These are phyloP conservation scores for Labeo calbasu DNA, from an alignment of 2,797 vertebrate species.

Conservation along the genomic window DNA sequence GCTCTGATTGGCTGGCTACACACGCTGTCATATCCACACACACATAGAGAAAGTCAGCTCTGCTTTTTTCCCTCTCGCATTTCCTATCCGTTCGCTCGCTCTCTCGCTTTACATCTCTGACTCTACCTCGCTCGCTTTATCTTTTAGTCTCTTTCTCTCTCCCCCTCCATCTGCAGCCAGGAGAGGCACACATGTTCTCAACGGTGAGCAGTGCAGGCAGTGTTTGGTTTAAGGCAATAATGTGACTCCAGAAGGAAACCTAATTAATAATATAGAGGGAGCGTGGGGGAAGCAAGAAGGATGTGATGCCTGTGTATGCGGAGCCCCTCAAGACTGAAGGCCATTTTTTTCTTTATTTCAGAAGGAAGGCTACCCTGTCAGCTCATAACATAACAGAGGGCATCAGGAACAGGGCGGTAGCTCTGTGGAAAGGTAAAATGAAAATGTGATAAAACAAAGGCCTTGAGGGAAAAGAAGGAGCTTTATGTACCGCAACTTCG, in stretches of 20 bases:
- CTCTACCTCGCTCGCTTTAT: constrained; percentile 24
- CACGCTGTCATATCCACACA: constrained; percentile 48
- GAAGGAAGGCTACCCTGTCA: constrained; percentile 37
- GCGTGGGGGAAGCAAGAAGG: constrained; percentile 3
- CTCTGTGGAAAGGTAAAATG: constrained; percentile 35
- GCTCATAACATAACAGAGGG: constrained; percentile 46
- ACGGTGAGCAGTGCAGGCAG: constrained; percentile 15
- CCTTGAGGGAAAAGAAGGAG: constrained; percentile 43
- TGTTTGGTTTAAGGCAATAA: constrained; percentile 55
- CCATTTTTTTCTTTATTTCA: background rate
- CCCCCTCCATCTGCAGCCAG: constrained; percentile 25
- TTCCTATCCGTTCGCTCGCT: constrained; percentile 48
- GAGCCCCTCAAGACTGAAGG: constrained; percentile 52
- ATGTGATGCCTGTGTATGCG: constrained; percentile 22
- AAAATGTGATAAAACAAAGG: constrained; percentile 55
- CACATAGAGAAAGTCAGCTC: constrained; percentile 40
- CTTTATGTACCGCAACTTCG: constrained; percentile 52
- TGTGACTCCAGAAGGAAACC: constrained; percentile 55
- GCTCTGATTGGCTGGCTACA: constrained; percentile 76
- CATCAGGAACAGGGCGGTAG: constrained; percentile 20
- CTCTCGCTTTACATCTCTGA: constrained; percentile 47
- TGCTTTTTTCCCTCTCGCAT: constrained; percentile 37
- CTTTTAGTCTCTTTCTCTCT: constrained; percentile 31
- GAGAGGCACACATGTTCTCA: constrained; percentile 25
- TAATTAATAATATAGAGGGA: constrained; percentile 60